phyloP scores from a whole-genome alignment of 2,888 invertebrate genomes.

The Liopterus haemorrhoidalis region DNA sequence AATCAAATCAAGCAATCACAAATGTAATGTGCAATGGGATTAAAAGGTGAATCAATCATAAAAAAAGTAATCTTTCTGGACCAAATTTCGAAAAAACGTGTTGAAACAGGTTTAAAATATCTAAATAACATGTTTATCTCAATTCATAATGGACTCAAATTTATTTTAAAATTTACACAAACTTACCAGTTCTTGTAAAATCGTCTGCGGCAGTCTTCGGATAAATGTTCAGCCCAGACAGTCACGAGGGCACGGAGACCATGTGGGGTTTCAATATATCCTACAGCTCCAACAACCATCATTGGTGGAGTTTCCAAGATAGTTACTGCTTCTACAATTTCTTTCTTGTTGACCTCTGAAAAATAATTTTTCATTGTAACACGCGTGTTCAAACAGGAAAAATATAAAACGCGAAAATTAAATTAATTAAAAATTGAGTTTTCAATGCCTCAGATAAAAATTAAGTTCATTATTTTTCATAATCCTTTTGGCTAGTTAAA shows the following conservation, averaged over 20 bases:
- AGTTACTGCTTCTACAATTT: slow-evolving; percentile 98
- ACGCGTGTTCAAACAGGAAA: slow-evolving; percentile 3
- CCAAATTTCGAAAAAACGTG: too few species aligned
- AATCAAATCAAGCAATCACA: too few species aligned
- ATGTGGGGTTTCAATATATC: slow-evolving; percentile 98
- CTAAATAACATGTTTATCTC: slow-evolving; percentile 31
- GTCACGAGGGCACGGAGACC: slow-evolving; percentile 92
- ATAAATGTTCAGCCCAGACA: slow-evolving; percentile 98
- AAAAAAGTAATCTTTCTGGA: too few species aligned
- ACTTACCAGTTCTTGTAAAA: slow-evolving; percentile 99
- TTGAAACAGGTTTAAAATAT: slow-evolving; percentile 43
- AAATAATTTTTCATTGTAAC: too few species aligned
- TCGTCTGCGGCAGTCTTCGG: slow-evolving; percentile 95
- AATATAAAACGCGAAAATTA: too few species aligned
- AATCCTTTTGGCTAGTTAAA: slow-evolving; percentile 17
- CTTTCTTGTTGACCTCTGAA: slow-evolving; percentile 98
- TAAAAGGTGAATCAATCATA: too few species aligned
- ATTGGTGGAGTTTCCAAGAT: slow-evolving; percentile 97
- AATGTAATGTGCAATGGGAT: too few species aligned
- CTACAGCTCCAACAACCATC: slow-evolving; percentile 95
- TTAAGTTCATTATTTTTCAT: slow-evolving; percentile 8
- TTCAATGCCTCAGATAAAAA: slow-evolving; percentile 1
- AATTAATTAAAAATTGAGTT: not conserved
- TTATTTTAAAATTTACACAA: slow-evolving; percentile 18
- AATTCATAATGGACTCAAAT: not conserved